phyloP scores from a whole-genome alignment of 2,888 invertebrate species.

The Schizaphis graminum region DNA sequence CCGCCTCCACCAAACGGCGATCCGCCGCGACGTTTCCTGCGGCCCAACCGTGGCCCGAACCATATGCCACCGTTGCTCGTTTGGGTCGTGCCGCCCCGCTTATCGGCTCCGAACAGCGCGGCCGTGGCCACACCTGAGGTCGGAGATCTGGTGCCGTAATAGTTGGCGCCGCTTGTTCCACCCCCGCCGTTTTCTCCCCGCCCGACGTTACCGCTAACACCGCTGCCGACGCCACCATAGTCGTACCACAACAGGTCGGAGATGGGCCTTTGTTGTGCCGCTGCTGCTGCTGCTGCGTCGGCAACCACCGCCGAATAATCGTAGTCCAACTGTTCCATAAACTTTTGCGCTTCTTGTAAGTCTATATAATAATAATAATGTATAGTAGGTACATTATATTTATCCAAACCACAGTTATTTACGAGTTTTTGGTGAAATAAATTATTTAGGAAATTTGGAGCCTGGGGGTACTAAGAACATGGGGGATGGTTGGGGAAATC shows the following conservation, averaged over 20 bases:
- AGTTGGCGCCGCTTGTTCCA: not conserved
- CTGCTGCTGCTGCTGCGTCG: constrained; percentile 16
- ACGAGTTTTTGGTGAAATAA: too few species aligned
- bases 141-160: constrained; percentile 25
- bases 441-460: too few species aligned
- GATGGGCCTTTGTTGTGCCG: constrained; percentile 33
- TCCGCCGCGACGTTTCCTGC: constrained; percentile 72
- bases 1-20: constrained; percentile 39
- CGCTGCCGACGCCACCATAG: constrained; percentile 23
- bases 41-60: constrained; percentile 75
- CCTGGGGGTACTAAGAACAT: too few species aligned
- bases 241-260: constrained; percentile 56
- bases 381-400: too few species aligned
- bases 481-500: too few species aligned
- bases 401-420: too few species aligned
- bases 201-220: not conserved
- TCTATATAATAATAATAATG: not conserved
- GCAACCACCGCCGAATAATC: constrained; percentile 45
- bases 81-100: constrained; percentile 46
- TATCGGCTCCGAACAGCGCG: not conserved
- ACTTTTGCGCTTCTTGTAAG: constrained; percentile 53
- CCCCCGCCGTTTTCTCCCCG: not conserved
- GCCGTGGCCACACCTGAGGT: not conserved
- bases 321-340: constrained; percentile 55
- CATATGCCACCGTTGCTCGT: constrained; percentile 69